Percentiles rank a stretch among this genome's conserved stretches.
Evolutionary conservation across 2,113 vertebrate species (phyloP).

Genomic region (Pundamilia nyererei): DNA sequence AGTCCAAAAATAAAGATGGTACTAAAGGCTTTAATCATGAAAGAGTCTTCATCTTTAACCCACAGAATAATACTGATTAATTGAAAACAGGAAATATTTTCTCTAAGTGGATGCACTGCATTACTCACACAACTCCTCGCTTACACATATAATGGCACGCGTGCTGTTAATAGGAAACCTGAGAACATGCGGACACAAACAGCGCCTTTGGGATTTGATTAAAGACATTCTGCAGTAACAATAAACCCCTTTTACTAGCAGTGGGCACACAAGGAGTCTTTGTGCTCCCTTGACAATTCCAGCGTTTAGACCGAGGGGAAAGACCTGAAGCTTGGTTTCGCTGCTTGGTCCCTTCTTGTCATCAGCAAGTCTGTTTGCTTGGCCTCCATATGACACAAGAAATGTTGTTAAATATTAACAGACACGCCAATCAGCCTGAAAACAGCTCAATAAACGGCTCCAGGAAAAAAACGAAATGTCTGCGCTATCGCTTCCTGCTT

Average conservation of each 20-base stretch:
- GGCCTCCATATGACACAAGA: background rate
- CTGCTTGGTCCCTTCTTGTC: background rate
- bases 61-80: background rate
- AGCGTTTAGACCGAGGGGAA: slow-evolving; percentile 22
- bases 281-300: slow-evolving; percentile 39
- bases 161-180: slow-evolving; percentile 10
- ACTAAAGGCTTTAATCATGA: background rate
- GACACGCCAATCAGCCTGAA: background rate
- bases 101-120: background rate
- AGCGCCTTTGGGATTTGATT: background rate
- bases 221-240: slow-evolving; percentile 1
- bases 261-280: slow-evolving; percentile 40
- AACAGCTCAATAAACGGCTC: slow-evolving; percentile 1
- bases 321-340: background rate
- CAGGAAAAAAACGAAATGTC: background rate
- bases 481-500: background rate
- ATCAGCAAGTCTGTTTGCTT: background rate
- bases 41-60: background rate
- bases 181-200: slow-evolving; percentile 1
- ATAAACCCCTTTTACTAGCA: background rate
- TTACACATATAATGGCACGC: background rate
- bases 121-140: background rate
- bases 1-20: fast-evolving
- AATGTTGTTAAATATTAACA: slow-evolving; percentile 39
- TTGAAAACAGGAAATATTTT: background rate